Percentiles rank a stretch among this genome's conserved stretches.
phyloP scores from a whole-genome alignment of 2,888 invertebrate species.

The Hypselothyrea guttata region DNA sequence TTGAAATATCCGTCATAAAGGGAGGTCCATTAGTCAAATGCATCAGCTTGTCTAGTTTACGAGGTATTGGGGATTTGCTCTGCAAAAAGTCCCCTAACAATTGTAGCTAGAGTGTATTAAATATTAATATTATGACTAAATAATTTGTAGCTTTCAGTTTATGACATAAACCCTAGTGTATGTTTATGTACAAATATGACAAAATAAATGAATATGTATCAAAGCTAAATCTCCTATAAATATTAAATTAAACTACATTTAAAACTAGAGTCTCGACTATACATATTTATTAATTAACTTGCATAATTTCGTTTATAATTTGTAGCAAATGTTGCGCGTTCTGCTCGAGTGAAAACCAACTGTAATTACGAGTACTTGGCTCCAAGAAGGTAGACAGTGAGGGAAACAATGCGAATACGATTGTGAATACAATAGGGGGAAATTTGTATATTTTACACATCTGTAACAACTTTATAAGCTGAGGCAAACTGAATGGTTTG shows the following conservation, averaged over 20 bases:
- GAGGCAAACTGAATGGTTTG: conserved; percentile 52
- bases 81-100: too few relatives aligned
- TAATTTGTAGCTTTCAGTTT: too few relatives aligned
- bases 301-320: conserved; percentile 16
- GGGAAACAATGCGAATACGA: conserved; percentile 13
- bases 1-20: too few relatives aligned
- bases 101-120: too few relatives aligned
- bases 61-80: too few relatives aligned
- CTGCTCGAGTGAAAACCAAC: conserved; percentile 2
- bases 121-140: too few relatives aligned
- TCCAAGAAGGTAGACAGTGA: conserved; percentile 10
- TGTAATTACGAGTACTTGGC: conserved; percentile 41
- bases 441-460: conserved; percentile 54
- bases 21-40: too few relatives aligned
- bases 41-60: too few relatives aligned
- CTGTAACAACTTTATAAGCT: conserved; percentile 71
- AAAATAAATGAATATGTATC: not conserved
- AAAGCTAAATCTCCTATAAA: not conserved
- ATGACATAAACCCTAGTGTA: not conserved
- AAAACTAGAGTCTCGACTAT: conserved; percentile 1
- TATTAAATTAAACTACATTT: conserved; percentile 2
- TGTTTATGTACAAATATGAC: not conserved
- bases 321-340: conserved; percentile 40
- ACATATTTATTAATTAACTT: not conserved
- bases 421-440: not conserved